Evolutionary conservation across 2,888 invertebrate genomes (phyloP).

Genomic region (Sarcophaga subvicina): DNA sequence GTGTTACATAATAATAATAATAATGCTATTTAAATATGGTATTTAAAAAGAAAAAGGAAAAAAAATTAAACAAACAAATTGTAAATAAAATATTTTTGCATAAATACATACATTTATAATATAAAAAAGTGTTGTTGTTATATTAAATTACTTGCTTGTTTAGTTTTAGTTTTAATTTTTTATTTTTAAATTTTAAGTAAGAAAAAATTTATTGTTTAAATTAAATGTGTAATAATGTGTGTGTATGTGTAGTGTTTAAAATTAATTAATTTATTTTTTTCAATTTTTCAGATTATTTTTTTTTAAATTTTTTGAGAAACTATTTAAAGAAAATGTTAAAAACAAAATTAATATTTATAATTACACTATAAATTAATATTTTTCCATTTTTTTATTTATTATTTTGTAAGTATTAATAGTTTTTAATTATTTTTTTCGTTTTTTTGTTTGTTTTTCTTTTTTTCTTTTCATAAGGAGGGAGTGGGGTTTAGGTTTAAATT

Average conservation of each 20-base stretch:
- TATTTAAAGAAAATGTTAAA: conserved; percentile 60
- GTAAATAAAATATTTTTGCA: conserved; percentile 40
- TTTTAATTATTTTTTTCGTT: conserved; percentile 46
- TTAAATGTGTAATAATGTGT: conserved; percentile 19
- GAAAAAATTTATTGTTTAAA: conserved; percentile 62
- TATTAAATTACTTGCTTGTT: neutral
- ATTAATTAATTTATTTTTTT: conserved; percentile 47
- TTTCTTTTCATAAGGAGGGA: conserved; percentile 45
- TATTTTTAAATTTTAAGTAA: conserved; percentile 50
- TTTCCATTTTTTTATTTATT: conserved; percentile 47
- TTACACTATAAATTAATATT: conserved; percentile 37
- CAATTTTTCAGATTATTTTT: conserved; percentile 52
- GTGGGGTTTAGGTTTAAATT: conserved; percentile 60
- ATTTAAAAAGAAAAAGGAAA: conserved; percentile 69
- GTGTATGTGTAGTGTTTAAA: conserved; percentile 31
- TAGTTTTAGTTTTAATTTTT: conserved; percentile 45
- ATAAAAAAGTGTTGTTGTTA: conserved; percentile 57
- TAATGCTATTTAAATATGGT: conserved; percentile 32
- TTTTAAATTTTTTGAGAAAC: conserved; percentile 51
- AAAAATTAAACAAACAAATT: conserved; percentile 68
- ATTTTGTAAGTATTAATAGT: conserved; percentile 5
- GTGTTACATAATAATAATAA: conserved; percentile 51
- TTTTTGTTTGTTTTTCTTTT: neutral
- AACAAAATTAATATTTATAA: conserved; percentile 8
- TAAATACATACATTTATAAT: conserved; percentile 62